Base-by-base conservation (phyloP, 2,888 invertebrate genomes). In the Melinaea menophilus region DNA sequence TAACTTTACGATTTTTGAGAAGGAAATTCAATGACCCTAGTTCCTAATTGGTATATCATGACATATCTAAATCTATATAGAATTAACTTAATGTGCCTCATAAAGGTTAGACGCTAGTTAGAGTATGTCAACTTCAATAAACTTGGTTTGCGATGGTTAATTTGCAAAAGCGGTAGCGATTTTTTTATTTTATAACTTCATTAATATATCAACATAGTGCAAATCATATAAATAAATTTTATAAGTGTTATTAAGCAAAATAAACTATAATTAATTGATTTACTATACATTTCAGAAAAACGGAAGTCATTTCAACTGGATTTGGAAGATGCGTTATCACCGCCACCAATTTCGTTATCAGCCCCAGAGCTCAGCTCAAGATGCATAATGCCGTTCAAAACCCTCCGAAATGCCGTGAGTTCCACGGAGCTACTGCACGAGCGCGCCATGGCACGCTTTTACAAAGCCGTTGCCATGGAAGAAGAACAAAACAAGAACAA, bases 341-440 rank as follows among this genome's bases (percentile, higher is more conserved):
- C 96, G 55, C 96, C 96, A 4, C 95, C 95, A 12, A 92, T 96
- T 73, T 96, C 96, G 0, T 90, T 96, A 59, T 96, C 96, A 0
- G 94, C 96, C 11, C 96, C 96, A 0, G 96, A 96, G 79, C 84
- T 96, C 64, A 94, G 94, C 73, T 76, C 87, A 47, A 82, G 85
- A 47, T 79, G 80, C 68, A 74, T 84, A 41, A 82, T 91, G 75
- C 92, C 92, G 13, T 90, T 92, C 58, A 92, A 94, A 73, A 91
- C 93, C 56, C 83, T 96, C 46, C 92, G 95, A 37, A 92, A 94
- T 72, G 95, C 95, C 0, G 95, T 95, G 35, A 96, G 96, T 77
- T 96, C 96, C 2, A 95, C 95, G 0, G 96, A 96, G 79, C 89
- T 97, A 4, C 91, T 97, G 0, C 96, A 96, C 79, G 96, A 96